phyloP scores from a whole-genome alignment of 2,888 invertebrate species.

The Pachycephus smyrnensis region DNA sequence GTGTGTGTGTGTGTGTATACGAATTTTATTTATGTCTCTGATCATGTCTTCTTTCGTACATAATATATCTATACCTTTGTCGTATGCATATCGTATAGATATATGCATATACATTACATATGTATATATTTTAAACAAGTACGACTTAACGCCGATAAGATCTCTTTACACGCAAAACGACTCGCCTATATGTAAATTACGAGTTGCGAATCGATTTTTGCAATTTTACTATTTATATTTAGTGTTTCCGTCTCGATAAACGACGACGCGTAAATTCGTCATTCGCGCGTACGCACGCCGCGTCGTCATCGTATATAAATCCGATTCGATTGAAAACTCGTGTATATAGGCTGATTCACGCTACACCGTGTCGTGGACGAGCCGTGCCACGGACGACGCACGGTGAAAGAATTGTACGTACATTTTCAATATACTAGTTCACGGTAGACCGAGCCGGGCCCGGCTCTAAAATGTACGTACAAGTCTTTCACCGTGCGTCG shows the following conservation, averaged over 20 bases:
- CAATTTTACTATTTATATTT: background rate
- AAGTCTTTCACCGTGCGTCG: no score
- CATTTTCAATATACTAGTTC: no score
- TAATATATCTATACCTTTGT: background rate
- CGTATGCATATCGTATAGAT: background rate
- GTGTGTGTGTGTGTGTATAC: conserved; percentile 15
- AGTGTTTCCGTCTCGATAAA: background rate
- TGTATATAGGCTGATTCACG: no score
- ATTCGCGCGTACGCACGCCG: background rate
- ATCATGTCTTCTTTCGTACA: background rate
- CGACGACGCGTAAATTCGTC: background rate
- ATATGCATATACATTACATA: background rate
- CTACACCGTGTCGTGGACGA: no score
- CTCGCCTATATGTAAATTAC: no score
- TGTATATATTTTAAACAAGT: background rate
- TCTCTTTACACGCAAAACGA: background rate
- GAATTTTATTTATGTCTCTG: conserved; percentile 14
- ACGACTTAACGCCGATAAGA: background rate
- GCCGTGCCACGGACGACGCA: no score
- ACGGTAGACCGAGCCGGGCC: no score
- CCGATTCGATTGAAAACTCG: background rate
- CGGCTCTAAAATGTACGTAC: no score
- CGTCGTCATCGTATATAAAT: background rate
- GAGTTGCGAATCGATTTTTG: no score
- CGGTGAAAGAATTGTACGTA: no score